A percentile compares a stretch with the other conserved stretches of the same genome.
These are phyloP conservation scores for Palythoa heliodiscus DNA, from an alignment of 92 coral and sea anemone species.

Conservation along the genomic window DNA sequence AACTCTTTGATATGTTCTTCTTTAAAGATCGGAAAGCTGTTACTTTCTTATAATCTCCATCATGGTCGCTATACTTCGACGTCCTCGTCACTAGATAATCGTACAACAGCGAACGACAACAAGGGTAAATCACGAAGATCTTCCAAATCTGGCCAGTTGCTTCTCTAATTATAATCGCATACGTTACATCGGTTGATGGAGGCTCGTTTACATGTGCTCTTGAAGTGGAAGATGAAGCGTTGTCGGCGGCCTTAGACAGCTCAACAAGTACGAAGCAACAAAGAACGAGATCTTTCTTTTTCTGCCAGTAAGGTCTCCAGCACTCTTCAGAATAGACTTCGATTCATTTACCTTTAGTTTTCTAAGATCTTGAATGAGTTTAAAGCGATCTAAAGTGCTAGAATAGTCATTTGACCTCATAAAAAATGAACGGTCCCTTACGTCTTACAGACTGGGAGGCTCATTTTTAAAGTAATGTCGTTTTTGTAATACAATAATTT, in stretches of 20 bases:
- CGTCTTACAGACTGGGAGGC: too few species aligned
- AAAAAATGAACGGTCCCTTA: too few species aligned
- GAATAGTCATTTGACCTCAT: not conserved
- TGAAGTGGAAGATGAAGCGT: not conserved
- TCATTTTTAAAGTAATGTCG: too few species aligned
- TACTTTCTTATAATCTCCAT: slow-evolving; percentile 25
- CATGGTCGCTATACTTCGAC: not conserved
- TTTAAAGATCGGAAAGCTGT: slow-evolving; percentile 44
- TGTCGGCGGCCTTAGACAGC: not conserved
- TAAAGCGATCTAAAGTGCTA: not conserved
- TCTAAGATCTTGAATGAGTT: not conserved
- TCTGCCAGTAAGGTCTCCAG: not conserved
- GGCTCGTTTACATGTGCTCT: not conserved
- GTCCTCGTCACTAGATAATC: slow-evolving; percentile 26
- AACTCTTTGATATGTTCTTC: slow-evolving; percentile 48
- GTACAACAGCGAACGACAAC: slow-evolving; percentile 21
- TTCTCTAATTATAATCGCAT: slow-evolving; percentile 6
- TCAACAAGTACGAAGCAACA: slow-evolving; percentile 17
- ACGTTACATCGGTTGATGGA: not conserved
- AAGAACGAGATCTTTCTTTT: slow-evolving; percentile 28
- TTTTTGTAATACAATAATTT: too few species aligned
- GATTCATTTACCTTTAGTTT: slow-evolving; percentile 20
- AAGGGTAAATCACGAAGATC: slow-evolving; percentile 31
- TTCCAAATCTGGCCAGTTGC: slow-evolving; percentile 7
- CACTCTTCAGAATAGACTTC: not conserved